Base-by-base conservation (phyloP, 1,140 invertebrate genomes). In the Zaprionus inermis region DNA sequence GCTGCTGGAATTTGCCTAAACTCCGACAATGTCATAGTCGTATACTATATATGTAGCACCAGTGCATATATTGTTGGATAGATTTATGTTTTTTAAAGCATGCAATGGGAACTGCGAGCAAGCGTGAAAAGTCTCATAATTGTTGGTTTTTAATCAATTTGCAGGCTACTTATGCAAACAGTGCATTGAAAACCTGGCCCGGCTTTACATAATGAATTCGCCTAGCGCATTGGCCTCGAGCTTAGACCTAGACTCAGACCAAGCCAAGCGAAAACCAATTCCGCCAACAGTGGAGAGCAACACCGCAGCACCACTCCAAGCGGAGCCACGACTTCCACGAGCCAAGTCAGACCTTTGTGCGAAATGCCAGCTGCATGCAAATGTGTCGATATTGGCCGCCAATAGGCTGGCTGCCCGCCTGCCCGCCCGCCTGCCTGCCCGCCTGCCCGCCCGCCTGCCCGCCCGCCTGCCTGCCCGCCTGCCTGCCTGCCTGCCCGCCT, bases 41-140 rank as follows among this genome's bases (percentile, higher is more conserved):
- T 18, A 20, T 22, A 24, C 10, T 64, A 2, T 28, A 28, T 28
- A 28, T 28, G 5, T 12, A 24, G 22, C 44, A 24, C 2, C 28
- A 12, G 20, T 54, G 16, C 32, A 22, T 11, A 11, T 7, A 2
- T 28, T 24, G 24, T 30, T 6, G 22, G 22, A 14, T 5, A 44
- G 38, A 44, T 44, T 44, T 44, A 44, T 44, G 9, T 44, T 16
- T 44, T n/a, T n/a, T n/a, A n/a, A n/a, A 16, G 38, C 61, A 55
- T 78, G 51, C 71, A 79, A 51, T 71, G 76, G 55, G 44, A 74
- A 68, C 67, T 57, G 38, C 38, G 72, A 55, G 79, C 67, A 71
- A 76, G 82, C 82, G 79, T 79, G 79, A 85, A 88, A 82, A 82
- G 69, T 89, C 83, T 71, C 79, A 88, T 88, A 83, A 83, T 79